A percentile compares a stretch with the other conserved stretches of the same genome.
These are phyloP conservation scores for Lichenostomus cassidix DNA, from an alignment of 2,113 vertebrate genomes.

Conservation along the genomic window DNA sequence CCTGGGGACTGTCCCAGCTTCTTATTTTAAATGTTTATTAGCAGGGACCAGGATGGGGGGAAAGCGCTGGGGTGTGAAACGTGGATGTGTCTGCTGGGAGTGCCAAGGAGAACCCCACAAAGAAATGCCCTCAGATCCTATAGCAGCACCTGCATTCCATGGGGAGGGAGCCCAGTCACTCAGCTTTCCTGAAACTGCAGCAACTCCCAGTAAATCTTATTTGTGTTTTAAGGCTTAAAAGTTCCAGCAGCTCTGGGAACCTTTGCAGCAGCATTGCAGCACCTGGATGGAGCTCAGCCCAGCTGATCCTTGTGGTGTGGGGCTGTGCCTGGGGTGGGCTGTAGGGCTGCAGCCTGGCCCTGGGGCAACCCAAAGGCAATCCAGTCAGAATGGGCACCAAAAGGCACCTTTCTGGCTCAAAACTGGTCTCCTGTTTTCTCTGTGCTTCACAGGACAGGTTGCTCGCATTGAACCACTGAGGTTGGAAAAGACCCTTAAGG, in stretches of 20 bases:
- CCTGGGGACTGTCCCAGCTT: not conserved
- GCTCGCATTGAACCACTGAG: not conserved
- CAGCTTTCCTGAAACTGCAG: not conserved
- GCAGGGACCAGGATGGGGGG: not conserved
- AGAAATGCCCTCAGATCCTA: not conserved
- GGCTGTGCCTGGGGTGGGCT: not conserved
- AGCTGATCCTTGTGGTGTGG: not conserved
- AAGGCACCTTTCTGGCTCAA: not conserved
- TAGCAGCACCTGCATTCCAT: accelerated
- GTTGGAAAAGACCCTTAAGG: not conserved
- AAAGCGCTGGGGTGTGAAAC: accelerated
- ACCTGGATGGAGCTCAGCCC: not conserved
- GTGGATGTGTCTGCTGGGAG: not conserved
- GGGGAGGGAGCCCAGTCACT: not conserved
- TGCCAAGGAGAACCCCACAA: not conserved
- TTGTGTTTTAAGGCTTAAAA: not conserved
- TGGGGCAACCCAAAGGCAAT: not conserved
- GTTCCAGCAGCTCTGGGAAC: not conserved
- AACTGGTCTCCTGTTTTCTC: accelerated
- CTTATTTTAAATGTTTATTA: not conserved
- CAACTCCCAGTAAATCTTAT: not conserved
- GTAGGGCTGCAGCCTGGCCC: not conserved
- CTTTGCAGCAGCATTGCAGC: not conserved
- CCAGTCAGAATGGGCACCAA: not conserved
- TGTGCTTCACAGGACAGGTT: not conserved